Base-by-base conservation (phyloP, 2,888 invertebrate genomes). In the Aelia acuminata region DNA sequence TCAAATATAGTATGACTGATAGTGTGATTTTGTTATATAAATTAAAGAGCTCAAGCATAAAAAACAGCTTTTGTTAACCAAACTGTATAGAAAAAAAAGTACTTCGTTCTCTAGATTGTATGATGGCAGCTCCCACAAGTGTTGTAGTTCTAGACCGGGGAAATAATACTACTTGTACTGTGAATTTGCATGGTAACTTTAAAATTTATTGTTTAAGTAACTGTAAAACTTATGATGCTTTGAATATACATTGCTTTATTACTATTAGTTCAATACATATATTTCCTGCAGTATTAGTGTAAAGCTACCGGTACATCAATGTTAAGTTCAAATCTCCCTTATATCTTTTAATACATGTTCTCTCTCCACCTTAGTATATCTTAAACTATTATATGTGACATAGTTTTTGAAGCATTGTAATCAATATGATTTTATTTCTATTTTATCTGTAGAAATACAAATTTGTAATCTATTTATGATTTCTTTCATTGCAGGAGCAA, bases 151-250 rank as follows among this genome's bases (percentile, higher is more conserved):
- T 97, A 92, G 97, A 98, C 94, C 95, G 98, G 93, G 98, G 98
- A 93, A 97, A 98, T 94, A 98, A 98, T 94, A 98, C 98, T 93
- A 97, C 98, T 93, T 98, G 97, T 94, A 97, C 98, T 92, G 97
- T 98, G 93, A 98, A 98, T 95, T 95, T 98, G 93, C 98, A 98
- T 94, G 98, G 98, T 98, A 94, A 95, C 95, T 94, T 31, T 22
- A 20, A 15, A 35, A 49, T 31, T 18, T 53, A 39, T 53, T 84
- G 20, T 4, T 31, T 26, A 47, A 43, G 1, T 84, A 11, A 31
- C 18, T 31, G 15, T 63, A 8, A 31, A 31, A 63, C 31, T 31
- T 35, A 15, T 1, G 3, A 39, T 85, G 20, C 47, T 31, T n/a
- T 4, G 20, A 43, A 26, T 84, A 18, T 15, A 15, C 22, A 18